A percentile compares a stretch with the other conserved stretches of the same genome.
Evolutionary conservation across 1,140 invertebrate genomes (phyloP).

Genomic region (Drosophila cardini): DNA sequence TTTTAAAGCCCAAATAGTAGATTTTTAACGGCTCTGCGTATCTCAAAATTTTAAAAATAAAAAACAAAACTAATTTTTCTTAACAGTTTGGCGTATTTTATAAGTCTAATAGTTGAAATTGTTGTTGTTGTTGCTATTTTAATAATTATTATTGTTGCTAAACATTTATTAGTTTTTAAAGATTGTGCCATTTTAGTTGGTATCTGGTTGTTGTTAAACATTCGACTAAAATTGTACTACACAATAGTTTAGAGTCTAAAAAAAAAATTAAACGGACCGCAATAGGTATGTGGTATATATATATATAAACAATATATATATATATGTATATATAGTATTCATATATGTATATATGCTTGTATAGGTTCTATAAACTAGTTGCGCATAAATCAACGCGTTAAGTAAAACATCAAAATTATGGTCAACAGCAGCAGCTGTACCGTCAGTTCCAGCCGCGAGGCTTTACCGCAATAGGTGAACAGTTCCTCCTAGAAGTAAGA

Average conservation of each 20-base stretch:
- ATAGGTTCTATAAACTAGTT: constrained; percentile 59
- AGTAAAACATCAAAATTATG: constrained; percentile 79
- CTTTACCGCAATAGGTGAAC: constrained; percentile 82
- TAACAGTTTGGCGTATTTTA: constrained; percentile 73
- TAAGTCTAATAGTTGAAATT: constrained; percentile 77
- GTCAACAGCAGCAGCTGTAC: constrained; percentile 73
- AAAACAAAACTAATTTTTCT: constrained; percentile 57
- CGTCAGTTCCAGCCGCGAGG: constrained; percentile 66
- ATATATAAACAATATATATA: constrained; percentile 4
- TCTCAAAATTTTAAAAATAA: constrained; percentile 6
- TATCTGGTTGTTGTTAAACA: constrained; percentile 63
- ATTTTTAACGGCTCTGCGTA: neutral
- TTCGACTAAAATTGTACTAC: constrained; percentile 75
- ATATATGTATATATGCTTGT: constrained; percentile 54
- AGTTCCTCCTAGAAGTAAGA: constrained; percentile 62
- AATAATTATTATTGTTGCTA: constrained; percentile 45
- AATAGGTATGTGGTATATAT: constrained; percentile 38
- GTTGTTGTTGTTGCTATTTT: constrained; percentile 30
- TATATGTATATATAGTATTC: constrained; percentile 47
- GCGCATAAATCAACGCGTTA: constrained; percentile 74
- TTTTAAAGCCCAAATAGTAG: too few species aligned
- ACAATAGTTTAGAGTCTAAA: constrained; percentile 66
- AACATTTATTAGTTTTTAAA: constrained; percentile 57
- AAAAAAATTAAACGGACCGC: constrained; percentile 66
- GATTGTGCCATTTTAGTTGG: constrained; percentile 64